Conservation (phyloP, 2,888 invertebrate species). For the Neoaliturus tenellus region DNA sequence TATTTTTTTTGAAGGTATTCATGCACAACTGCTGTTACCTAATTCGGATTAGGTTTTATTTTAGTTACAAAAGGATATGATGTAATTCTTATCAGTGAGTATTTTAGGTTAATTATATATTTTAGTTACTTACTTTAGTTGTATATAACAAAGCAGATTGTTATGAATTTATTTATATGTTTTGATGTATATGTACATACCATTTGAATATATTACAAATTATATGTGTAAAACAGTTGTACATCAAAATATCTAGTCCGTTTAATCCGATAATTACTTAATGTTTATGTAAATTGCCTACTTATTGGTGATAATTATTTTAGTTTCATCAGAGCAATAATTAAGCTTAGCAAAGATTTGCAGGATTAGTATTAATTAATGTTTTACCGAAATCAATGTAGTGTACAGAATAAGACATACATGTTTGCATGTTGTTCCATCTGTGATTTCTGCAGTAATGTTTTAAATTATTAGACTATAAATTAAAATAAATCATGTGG, state of each 20-base stretch:
- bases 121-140: slow-evolving; percentile 21
- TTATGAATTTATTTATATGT: slow-evolving; percentile 51
- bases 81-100: neutral
- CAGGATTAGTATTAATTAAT: neutral
- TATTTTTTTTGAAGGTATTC: neutral
- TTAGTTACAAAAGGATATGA: neutral
- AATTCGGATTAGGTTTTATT: neutral
- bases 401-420: neutral
- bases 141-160: slow-evolving; percentile 40
- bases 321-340: slow-evolving; percentile 6
- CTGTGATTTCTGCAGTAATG: neutral
- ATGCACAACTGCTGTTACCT: neutral
- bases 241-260: slow-evolving; percentile 49
- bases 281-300: slow-evolving; percentile 8
- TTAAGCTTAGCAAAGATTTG: slow-evolving; percentile 3
- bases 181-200: slow-evolving; percentile 49
- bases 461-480: neutral
- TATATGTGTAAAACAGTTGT: slow-evolving; percentile 41
- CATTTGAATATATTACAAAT: slow-evolving; percentile 42
- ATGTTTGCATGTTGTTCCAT: slow-evolving; percentile 15
- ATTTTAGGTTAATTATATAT: neutral
- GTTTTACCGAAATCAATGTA: neutral
- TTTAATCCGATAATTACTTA: slow-evolving; percentile 38
- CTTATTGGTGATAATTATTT: slow-evolving; percentile 16
- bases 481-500: too few species aligned